phyloP scores from a whole-genome alignment of 2,797 vertebrate genomes.

The Spea hammondii region DNA sequence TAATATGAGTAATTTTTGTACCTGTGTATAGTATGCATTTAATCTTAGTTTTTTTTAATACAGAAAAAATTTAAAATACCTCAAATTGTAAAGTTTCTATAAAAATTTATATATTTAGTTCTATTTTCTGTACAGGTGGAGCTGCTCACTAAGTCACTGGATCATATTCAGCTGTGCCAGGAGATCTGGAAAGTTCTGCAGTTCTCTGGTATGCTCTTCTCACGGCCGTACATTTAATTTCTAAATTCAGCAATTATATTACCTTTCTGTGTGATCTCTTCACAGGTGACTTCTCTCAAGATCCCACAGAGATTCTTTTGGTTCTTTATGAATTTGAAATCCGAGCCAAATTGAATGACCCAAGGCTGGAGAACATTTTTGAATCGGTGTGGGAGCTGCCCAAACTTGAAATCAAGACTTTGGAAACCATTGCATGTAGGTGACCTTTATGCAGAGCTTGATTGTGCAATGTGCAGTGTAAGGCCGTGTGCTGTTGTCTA shows the following conservation, averaged over 20 bases:
- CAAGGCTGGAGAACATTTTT: constrained; percentile 73
- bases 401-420: constrained; percentile 74
- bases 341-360: constrained; percentile 83
- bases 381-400: constrained; percentile 81
- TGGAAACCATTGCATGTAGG: constrained; percentile 87
- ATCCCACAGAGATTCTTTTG: constrained; percentile 81
- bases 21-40: no score
- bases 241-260: not conserved
- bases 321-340: constrained; percentile 91
- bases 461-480: no score
- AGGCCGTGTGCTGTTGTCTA: no score
- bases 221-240: not conserved
- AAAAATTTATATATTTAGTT: not conserved
- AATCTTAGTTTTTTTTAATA: no score
- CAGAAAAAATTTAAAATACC: no score
- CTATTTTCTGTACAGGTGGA: constrained; percentile 62
- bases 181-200: constrained; percentile 82
- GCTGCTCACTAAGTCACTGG: constrained; percentile 74
- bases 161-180: constrained; percentile 78
- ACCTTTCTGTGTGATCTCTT: not conserved
- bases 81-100: no score
- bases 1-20: no score
- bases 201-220: constrained; percentile 73
- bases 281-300: constrained; percentile 73
- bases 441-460: not conserved